Base-by-base conservation (phyloP, 1,140 invertebrate species). In the Cyphomyrmex costatus region DNA sequence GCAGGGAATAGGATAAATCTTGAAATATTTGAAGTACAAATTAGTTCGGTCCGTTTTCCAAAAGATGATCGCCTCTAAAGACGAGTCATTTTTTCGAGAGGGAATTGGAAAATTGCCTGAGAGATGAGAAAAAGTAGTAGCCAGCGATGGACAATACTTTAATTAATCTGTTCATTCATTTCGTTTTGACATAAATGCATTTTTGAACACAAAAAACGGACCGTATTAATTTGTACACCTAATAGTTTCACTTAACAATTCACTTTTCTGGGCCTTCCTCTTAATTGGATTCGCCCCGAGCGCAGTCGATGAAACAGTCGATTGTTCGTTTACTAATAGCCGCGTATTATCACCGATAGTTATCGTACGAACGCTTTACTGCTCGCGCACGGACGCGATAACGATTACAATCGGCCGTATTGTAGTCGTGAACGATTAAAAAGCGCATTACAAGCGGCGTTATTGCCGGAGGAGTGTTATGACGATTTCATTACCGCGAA, bases 401-500 rank as follows among this genome's bases (percentile, higher is more conserved):
- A 83, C 79, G 79, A 83, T 83, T 73, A 83, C 53, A 83, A 83
- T 83, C 68, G 68, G 53, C 68, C 53, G 79, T 73, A 83, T 73
- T 83, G 79, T 83, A 73, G 79, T 83, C 24, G 79, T 68, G 79
- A 5, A 2, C 79, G 68, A 83, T 83, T 83, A 83, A 83, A 83
- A 83, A 83, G 79, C 68, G 68, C 79, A 83, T 83, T 83, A 83
- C 79, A 83, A 36, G 68, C 66, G 19, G 68, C 79, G 79, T 61
- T 73, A 83, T 83, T 83, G 79, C 79, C 53, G 53, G 68, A 74
- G 79, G 68, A 83, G 53, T 83, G 79, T 83, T 83, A 83, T 83
- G 79, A 83, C 79, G 79, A 83, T 83, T 83, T 83, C 79, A 83
- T 83, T 83, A 83, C 79, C 79, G 79, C 68, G 68, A 74, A 83